Evolutionary conservation across 2,797 vertebrate species (phyloP), one percentile per base, ranked within the genome.

Genomic region (Pangasius larnaudii): DNA sequence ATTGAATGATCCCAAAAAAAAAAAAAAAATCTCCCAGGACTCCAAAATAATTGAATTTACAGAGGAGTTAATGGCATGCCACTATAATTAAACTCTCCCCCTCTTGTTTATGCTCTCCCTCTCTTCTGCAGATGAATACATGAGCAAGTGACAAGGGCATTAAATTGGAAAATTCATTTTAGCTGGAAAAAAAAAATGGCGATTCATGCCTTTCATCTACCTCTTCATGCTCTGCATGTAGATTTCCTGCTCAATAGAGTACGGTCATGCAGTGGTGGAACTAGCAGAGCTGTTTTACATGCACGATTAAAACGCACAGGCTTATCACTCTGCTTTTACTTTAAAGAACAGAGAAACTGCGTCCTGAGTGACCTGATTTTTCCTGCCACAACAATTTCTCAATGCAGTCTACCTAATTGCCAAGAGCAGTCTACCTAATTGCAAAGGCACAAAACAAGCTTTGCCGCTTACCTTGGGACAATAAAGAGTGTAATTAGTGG

Each of bases 31-130:
- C 91, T 92, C 89, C 22, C 61, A 89, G 89, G 85, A 91, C 85
- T 88, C 85, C 87, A 89, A 89, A 91, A 90, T 89, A 91, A 92
- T 91, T 89, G 89, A 87, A 91, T 90, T 91, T 88, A 88, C 87
- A 87, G 86, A 63, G 75, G 88, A 92, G 85, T 79, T 89, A 79
- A 84, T 77, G 59, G 58, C 91, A 86, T 42, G 22, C 78, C 89
- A 87, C 69, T 77, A 89, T 90, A 91, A 91, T 91, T 91, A 90
- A 92, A 90, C 82, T 86, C 78, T 77, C 89, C 84, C 86, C 36
- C 89, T 88, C 84, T 84, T 72, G 87, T 30, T 85, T 89, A 49
- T 30, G 61, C 30, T 85, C 74, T 85, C 74, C n/a, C 77, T 74
- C 49, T 83, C 82, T 42, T 90, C 61, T 53, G 53, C 79, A 88